Percentiles rank a stretch among this genome's conserved stretches.
phyloP scores from a whole-genome alignment of 2,888 invertebrate species.

The Andrena haemorrhoa region DNA sequence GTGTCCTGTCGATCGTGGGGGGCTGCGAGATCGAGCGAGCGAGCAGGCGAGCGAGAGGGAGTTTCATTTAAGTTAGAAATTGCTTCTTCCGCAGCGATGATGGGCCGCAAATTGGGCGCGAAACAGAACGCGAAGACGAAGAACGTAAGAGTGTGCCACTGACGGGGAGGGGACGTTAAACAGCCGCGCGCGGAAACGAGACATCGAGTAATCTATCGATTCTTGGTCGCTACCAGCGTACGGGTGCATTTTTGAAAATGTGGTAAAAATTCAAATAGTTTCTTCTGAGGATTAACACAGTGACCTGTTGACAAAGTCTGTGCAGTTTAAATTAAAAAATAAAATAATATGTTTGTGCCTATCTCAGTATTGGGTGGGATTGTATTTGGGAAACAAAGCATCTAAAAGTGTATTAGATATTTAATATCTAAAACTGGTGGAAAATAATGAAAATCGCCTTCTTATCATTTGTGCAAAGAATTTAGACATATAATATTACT shows the following conservation, averaged over 20 bases:
- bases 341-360: too few species aligned
- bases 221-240: conserved; percentile 25
- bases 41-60: conserved; percentile 76
- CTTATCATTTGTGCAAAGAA: not conserved
- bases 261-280: not conserved
- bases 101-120: conserved; percentile 85
- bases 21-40: conserved; percentile 34
- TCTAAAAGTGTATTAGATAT: not conserved
- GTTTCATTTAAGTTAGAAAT: conserved; percentile 85
- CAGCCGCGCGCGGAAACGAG: conserved; percentile 36
- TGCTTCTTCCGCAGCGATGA: conserved; percentile 85
- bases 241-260: too few species aligned
- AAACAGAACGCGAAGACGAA: conserved; percentile 80
- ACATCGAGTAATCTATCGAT: conserved; percentile 45
- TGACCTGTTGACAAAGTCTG: too few species aligned
- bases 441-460: not conserved
- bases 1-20: conserved; percentile 69
- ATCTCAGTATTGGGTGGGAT: too few species aligned
- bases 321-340: too few species aligned
- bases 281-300: not conserved
- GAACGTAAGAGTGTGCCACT: conserved; percentile 57
- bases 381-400: not conserved
- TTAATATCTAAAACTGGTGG: not conserved
- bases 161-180: conserved; percentile 30
- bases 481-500: not conserved